Conservation (phyloP, 2,888 invertebrate genomes). For the Fragum whitleyi region DNA sequence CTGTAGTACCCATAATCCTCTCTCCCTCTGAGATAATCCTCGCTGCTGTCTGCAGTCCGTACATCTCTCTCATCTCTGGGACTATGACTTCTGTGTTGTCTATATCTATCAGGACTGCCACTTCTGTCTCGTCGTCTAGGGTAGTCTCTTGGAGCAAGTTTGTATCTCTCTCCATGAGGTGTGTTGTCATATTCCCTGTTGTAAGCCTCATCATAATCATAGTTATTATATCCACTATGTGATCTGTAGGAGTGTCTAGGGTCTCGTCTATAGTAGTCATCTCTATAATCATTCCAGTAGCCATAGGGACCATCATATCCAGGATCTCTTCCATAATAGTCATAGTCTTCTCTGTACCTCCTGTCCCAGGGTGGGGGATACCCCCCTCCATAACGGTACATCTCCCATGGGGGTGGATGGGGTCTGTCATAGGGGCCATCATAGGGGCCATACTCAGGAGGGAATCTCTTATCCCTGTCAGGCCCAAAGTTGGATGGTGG, state of each 20-base stretch:
- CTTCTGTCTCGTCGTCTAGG: constrained; percentile 24
- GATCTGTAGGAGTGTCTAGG: constrained; percentile 31
- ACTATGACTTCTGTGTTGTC: constrained; percentile 45
- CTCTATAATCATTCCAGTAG: constrained; percentile 35
- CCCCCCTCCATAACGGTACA: constrained; percentile 28
- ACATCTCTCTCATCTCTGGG: constrained; percentile 53
- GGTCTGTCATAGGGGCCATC: constrained; percentile 36
- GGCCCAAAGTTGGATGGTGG: neutral
- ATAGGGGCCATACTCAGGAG: constrained; percentile 36
- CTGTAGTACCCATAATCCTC: constrained; percentile 57
- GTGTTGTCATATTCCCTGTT: constrained; percentile 44
- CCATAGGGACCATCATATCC: constrained; percentile 40
- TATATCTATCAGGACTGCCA: constrained; percentile 44
- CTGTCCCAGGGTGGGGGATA: constrained; percentile 35
- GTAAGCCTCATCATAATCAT: constrained; percentile 41
- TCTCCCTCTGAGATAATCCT: constrained; percentile 46
- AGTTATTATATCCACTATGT: constrained; percentile 28
- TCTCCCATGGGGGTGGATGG: constrained; percentile 31
- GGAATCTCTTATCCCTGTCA: neutral
- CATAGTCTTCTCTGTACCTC: constrained; percentile 49
- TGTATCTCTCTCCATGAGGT: constrained; percentile 62
- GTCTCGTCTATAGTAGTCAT: constrained; percentile 47
- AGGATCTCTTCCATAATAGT: constrained; percentile 43
- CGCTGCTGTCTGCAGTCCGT: constrained; percentile 58
- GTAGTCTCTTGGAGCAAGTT: constrained; percentile 55